Conservation (phyloP, 2,888 invertebrate species). For the Lomographa bimaculata region DNA sequence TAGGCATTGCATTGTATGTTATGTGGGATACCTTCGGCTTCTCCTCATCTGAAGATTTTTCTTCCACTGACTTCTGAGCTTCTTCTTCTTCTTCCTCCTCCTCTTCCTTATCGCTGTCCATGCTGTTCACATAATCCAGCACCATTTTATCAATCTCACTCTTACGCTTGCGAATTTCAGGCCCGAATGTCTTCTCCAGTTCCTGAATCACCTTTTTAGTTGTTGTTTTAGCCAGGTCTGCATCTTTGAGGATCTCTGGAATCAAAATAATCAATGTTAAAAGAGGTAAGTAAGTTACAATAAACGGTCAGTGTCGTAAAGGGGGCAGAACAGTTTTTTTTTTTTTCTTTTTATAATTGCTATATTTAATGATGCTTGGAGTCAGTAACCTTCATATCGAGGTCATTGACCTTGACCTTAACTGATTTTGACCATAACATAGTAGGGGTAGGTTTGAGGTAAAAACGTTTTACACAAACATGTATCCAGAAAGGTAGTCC, state of each 20-base stretch:
- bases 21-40: slow-evolving; percentile 32
- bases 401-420: no score
- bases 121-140: slow-evolving; percentile 87
- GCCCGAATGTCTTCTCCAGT: slow-evolving; percentile 91
- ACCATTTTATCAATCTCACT: slow-evolving; percentile 94
- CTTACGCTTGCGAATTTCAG: slow-evolving; percentile 90
- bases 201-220: slow-evolving; percentile 95
- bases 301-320: no score
- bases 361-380: no score
- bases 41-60: slow-evolving; percentile 39
- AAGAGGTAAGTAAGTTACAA: no score
- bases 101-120: slow-evolving; percentile 39
- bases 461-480: no score
- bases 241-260: slow-evolving; percentile 93
- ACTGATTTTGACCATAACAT: no score
- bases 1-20: no score
- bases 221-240: slow-evolving; percentile 92
- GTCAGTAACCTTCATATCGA: no score
- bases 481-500: no score
- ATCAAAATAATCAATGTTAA: slow-evolving; percentile 24
- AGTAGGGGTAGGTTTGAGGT: no score
- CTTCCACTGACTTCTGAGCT: slow-evolving; percentile 31
- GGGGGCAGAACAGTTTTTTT: no score
- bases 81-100: slow-evolving; percentile 26
- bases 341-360: no score